Evolutionary conservation across 1,140 invertebrate species (phyloP), one percentile per base, ranked within the genome.

Genomic region (Drosophila sturtevanti): DNA sequence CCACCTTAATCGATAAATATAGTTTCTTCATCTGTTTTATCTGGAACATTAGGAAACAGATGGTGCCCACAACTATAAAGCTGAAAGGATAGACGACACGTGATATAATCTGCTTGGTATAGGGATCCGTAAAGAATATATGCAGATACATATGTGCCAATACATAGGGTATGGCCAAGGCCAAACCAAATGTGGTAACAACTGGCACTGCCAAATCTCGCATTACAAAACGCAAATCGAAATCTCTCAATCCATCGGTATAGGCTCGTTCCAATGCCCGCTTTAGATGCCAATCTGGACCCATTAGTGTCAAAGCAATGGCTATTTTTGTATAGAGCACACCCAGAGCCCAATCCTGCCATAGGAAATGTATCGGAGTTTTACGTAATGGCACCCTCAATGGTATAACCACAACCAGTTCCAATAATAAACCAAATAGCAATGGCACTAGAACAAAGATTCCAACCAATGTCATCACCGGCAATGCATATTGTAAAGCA

Each of bases 1-100:
- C 98, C 93, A 99, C 99, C 92, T 99, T 99, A 90, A 99, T 99
- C 92, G 99, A 98, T 91, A 99, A 97, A 91, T 99, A 99, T 0
- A 99, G 93, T 82, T 97, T 96, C 80, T 95, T 95, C 92, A 99
- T 98, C 91, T 99, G 98, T 63, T 96, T 94, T 35, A 98, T 95
- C 92, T 95, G 93, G 89, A 97, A 95, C 60, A 94, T 93, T 52
- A 97, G 93, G 54, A 98, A 94, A 48, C 95, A 94, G 51, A 94
- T 93, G 35, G 96, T 92, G 5, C 96, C 89, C 41, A 94, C 93
- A 11, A 96, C 92, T 48, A 99, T 92, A 24, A 98, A 93, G 41
- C 98, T 93, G 70, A 96, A 96, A 16, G 98, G 98, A 93, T 99
- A 99, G 1, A 99, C 95, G 70, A 97, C 93, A n/a, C 98, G 94